Conservation (phyloP, 1,140 invertebrate genomes). For the Elymnias hypermnestra region DNA sequence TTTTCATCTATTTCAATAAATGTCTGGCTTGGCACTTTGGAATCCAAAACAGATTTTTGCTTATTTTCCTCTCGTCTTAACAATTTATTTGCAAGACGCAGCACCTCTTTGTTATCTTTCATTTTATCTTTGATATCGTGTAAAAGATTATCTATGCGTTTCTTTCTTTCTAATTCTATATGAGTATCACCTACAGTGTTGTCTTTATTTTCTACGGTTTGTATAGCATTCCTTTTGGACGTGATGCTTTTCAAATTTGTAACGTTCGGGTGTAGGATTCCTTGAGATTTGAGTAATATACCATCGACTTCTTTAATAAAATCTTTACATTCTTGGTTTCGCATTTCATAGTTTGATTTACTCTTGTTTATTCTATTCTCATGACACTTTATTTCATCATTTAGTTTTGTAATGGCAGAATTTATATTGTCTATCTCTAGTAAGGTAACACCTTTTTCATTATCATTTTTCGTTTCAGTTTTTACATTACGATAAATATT, state of each 20-base stretch:
- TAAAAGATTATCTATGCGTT: constrained; percentile 51
- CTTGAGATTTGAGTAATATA: constrained; percentile 52
- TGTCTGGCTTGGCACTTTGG: constrained; percentile 1
- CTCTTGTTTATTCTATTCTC: constrained; percentile 57
- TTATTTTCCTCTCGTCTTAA: constrained; percentile 44
- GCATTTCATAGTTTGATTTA: constrained; percentile 44
- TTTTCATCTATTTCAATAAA: constrained; percentile 29
- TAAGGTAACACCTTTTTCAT: constrained; percentile 30
- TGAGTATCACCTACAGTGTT: constrained; percentile 34
- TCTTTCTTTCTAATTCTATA: constrained; percentile 42
- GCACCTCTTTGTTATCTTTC: constrained; percentile 65
- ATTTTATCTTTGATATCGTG: constrained; percentile 62
- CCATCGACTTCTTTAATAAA: constrained; percentile 67
- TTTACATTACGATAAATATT: constrained; percentile 14
- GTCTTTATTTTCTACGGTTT: constrained; percentile 35
- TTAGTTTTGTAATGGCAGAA: constrained; percentile 47
- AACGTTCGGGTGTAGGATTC: constrained; percentile 47
- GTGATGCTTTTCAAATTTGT: not conserved
- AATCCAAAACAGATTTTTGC: constrained; percentile 12
- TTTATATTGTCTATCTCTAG: constrained; percentile 53
- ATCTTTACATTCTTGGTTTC: constrained; percentile 51
- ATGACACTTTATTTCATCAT: constrained; percentile 51
- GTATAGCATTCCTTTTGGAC: constrained; percentile 25
- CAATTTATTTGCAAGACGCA: constrained; percentile 59
- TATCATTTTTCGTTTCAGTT: constrained; percentile 11